Conservation (phyloP, 2,113 vertebrate species). For the Pongo pygmaeus region DNA sequence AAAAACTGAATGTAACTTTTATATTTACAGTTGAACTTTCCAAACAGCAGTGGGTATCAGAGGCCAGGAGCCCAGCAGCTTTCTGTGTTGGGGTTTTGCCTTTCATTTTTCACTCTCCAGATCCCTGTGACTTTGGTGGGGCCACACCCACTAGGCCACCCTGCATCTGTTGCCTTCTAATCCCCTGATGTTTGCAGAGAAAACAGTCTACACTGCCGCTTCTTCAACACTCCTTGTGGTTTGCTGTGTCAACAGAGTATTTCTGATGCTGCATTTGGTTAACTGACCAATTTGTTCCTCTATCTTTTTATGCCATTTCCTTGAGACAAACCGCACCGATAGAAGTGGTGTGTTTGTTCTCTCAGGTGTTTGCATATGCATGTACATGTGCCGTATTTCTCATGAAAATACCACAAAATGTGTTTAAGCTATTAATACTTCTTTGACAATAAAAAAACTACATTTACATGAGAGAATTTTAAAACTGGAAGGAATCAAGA, state of each 20-base stretch:
- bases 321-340: constrained; percentile 62
- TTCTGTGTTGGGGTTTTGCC: not conserved
- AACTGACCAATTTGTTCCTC: constrained; percentile 62
- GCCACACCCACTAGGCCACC: constrained; percentile 20
- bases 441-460: not conserved
- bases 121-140: not conserved
- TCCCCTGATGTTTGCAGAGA: not conserved
- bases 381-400: not conserved
- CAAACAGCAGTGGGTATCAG: not conserved
- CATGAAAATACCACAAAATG: not conserved
- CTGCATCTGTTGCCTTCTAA: constrained; percentile 54
- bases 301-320: constrained; percentile 60
- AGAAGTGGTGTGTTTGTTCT: constrained; percentile 53
- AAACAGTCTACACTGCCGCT: not conserved
- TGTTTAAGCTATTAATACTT: not conserved
- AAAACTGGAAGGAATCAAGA: not conserved
- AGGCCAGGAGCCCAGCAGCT: not conserved
- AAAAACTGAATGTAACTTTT: not conserved
- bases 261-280: constrained; percentile 67
- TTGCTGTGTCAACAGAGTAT: constrained; percentile 68
- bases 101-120: constrained; percentile 39
- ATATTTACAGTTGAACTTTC: not conserved
- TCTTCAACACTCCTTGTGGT: constrained; percentile 49
- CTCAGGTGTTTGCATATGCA: not conserved
- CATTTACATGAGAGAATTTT: not conserved